These are phyloP conservation scores for Reticulitermes lucifugus DNA, from an alignment of 2,888 invertebrate genomes.

Conservation along the genomic window DNA sequence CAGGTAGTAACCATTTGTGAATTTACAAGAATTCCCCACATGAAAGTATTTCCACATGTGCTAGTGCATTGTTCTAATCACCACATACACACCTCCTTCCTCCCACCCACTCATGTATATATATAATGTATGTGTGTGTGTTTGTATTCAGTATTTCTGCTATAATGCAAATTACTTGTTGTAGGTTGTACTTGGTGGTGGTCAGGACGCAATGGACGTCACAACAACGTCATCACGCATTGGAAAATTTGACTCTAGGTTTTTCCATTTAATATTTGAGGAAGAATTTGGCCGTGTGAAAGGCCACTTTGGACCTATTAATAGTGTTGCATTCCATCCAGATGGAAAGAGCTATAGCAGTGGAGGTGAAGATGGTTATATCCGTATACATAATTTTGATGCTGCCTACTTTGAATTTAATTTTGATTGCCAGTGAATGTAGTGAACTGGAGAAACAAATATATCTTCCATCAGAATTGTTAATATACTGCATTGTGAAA, in stretches of 20 bases:
- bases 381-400: constrained; percentile 96
- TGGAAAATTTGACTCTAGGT: constrained; percentile 96
- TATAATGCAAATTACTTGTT: constrained; percentile 43
- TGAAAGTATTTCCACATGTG: too few relatives aligned
- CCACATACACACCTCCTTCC: too few relatives aligned
- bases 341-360: constrained; percentile 97
- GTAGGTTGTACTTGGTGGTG: constrained; percentile 93
- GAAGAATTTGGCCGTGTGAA: constrained; percentile 98
- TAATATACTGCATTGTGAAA: not conserved
- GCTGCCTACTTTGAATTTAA: constrained; percentile 95
- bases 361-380: constrained; percentile 99
- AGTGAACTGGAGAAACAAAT: not conserved
- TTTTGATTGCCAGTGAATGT: constrained; percentile 76
- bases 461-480: not conserved
- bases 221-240: constrained; percentile 93
- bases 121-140: too few relatives aligned
- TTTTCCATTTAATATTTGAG: constrained; percentile 96
- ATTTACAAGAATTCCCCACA: too few relatives aligned
- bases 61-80: too few relatives aligned
- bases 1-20: too few relatives aligned
- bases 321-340: constrained; percentile 97
- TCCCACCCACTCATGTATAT: too few relatives aligned
- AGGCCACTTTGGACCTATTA: constrained; percentile 99
- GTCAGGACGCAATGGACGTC: constrained; percentile 99
- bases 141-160: too few relatives aligned